Conservation (phyloP, 2,113 vertebrate genomes). For the Globicephala melas region DNA sequence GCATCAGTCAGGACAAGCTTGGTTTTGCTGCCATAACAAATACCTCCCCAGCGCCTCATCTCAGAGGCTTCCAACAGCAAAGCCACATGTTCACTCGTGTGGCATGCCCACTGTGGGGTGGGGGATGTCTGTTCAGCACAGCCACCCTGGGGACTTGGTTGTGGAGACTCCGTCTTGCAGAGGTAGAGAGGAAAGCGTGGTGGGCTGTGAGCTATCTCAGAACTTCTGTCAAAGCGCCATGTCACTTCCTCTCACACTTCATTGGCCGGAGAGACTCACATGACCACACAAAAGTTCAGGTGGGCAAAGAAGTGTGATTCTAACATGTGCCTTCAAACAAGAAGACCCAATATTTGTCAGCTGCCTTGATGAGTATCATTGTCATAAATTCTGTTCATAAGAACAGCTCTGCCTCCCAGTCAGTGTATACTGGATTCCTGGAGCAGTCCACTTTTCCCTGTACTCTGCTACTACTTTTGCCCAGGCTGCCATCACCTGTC, state of each 20-base stretch:
- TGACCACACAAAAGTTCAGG: not conserved
- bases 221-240: not conserved
- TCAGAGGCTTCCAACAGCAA: not conserved
- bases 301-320: not conserved
- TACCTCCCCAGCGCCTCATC: fast-evolving
- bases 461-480: fast-evolving
- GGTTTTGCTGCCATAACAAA: not conserved
- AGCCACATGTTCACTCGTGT: fast-evolving
- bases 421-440: fast-evolving
- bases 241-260: not conserved
- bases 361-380: fast-evolving
- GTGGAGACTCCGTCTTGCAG: too few relatives aligned
- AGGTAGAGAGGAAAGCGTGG: not conserved
- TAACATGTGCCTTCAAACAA: not conserved
- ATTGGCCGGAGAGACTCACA: not conserved
- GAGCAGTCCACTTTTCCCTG: not conserved
- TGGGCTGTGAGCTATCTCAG: not conserved
- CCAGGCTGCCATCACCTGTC: not conserved
- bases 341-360: too few relatives aligned
- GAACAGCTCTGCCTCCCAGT: not conserved
- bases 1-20: not conserved
- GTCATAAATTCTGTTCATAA: not conserved
- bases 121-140: not conserved
- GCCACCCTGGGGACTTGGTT: fast-evolving
- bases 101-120: not conserved